Percentiles rank a stretch among this genome's conserved stretches.
Conservation (phyloP, 1,140 invertebrate species). For the Procambarus virginalis region DNA sequence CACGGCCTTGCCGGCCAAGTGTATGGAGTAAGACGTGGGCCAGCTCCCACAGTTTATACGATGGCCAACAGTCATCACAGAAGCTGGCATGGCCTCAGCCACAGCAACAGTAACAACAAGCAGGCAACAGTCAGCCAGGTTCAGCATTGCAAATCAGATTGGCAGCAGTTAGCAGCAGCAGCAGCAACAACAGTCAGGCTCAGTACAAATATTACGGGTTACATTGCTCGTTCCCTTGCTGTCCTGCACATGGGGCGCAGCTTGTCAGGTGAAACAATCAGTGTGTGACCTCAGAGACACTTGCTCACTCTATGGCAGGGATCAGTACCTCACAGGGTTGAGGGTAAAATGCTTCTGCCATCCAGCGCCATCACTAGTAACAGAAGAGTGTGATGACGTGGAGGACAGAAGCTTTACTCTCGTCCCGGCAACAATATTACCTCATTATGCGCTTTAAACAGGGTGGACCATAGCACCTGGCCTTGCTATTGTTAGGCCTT, state of each 20-base stretch:
- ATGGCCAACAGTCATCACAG: constrained; percentile 49
- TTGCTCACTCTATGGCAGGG: constrained; percentile 66
- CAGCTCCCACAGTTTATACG: constrained; percentile 46
- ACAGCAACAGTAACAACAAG: constrained; percentile 63
- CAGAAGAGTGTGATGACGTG: constrained; percentile 40
- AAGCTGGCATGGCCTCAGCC: constrained; percentile 61
- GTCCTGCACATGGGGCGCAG: constrained; percentile 67
- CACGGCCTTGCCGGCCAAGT: constrained; percentile 36
- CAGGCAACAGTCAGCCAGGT: constrained; percentile 65
- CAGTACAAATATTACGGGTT: constrained; percentile 70
- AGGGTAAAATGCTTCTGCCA: constrained; percentile 42
- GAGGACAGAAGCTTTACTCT: constrained; percentile 31
- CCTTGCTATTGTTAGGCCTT: constrained; percentile 35
- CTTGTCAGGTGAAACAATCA: constrained; percentile 67
- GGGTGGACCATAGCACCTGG: constrained; percentile 50
- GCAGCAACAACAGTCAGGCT: constrained; percentile 66
- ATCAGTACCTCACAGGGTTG: constrained; percentile 67
- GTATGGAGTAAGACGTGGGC: constrained; percentile 35
- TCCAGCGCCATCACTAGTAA: constrained; percentile 19
- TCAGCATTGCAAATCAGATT: constrained; percentile 66
- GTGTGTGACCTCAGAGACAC: constrained; percentile 69
- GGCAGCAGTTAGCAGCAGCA: constrained; percentile 65
- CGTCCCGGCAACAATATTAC: constrained; percentile 61
- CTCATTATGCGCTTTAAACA: constrained; percentile 70
- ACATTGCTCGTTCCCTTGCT: constrained; percentile 68